Evolutionary conservation across 2,888 invertebrate species (phyloP), one percentile per base, ranked within the genome.

Genomic region (Megamerina dolium): DNA sequence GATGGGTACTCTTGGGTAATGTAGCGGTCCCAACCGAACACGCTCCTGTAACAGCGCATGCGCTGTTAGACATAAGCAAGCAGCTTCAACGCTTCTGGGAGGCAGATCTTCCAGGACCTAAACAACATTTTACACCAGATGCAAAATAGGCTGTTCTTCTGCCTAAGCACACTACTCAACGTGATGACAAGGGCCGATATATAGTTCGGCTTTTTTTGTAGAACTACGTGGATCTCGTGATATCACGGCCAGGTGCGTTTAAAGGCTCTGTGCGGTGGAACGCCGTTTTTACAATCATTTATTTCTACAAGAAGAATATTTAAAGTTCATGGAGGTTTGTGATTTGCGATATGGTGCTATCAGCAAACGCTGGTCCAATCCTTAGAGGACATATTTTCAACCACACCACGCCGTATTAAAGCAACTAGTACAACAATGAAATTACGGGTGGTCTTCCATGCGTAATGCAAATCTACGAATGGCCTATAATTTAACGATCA

Each of bases 391-490:
- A 23, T 45, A 37, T 14, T 35, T 23, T 16, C 20, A 32, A 19
- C 36, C 40, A 20, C 41, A 45, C 38, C 45, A 41, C 30, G 45
- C 37, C 1, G 30, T 41, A 13, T 6, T 19, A 8, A 41, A 30
- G 20, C 14, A 32, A n/a, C 55, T 42, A 59, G 60, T 42, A 53
- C 34, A 9, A 33, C 37, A 9, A 48, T 45, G 0, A 59, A 57
- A 46, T 10, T 57, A 1, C 36, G 60, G 5, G 18, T 59, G 3
- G 59, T 61, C 2, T 57, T 58, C 37, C 59, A 61, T 27, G 58
- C 57, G 3, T 48, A 37, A 9, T 45, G 56, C 58, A 9, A 55
- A 52, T 0, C 51, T 52, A 39, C 39, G 0, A 29, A 46, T n/a
- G 56, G 57, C 2, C 13, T 19, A 5, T 48, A 42, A 5, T 20